Percentiles rank a stretch among this genome's conserved stretches.
phyloP scores from a whole-genome alignment of 1,140 invertebrate species.

The Drosophila sproati region DNA sequence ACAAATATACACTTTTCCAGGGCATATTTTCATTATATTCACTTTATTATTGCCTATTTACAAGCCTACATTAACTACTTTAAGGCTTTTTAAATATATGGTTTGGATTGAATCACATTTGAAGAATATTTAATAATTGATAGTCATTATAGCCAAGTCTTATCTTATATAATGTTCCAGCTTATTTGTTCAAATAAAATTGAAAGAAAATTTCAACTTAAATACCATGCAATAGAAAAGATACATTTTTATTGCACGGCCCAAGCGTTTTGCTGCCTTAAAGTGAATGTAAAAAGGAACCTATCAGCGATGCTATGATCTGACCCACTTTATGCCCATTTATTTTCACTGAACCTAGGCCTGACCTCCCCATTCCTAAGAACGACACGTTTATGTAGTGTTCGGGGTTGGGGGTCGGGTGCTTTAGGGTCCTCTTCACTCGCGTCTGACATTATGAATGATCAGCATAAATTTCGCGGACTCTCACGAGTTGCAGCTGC shows the following conservation, averaged over 20 bases:
- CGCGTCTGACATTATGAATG: constrained; percentile 81
- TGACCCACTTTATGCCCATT: constrained; percentile 70
- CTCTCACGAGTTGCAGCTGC: constrained; percentile 61
- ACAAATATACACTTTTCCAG: constrained; percentile 32
- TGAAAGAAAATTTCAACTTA: not conserved
- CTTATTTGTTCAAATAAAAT: no score
- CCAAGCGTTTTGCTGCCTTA: not conserved
- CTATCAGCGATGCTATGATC: constrained; percentile 31
- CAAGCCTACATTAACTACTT: no score
- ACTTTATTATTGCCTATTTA: not conserved
- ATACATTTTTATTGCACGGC: not conserved
- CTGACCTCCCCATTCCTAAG: constrained; percentile 4
- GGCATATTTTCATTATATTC: not conserved
- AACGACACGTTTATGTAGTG: constrained; percentile 7
- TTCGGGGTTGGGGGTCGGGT: not conserved
- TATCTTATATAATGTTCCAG: no score
- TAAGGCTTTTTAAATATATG: no score
- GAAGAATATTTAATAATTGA: no score
- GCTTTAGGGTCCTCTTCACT: constrained; percentile 26
- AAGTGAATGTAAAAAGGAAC: constrained; percentile 1
- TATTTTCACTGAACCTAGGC: constrained; percentile 57
- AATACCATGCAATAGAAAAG: constrained; percentile 2
- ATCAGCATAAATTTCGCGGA: constrained; percentile 81
- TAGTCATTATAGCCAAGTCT: no score
- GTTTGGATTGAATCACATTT: no score